Percentiles rank a stretch among this genome's conserved stretches.
These are phyloP conservation scores for Leuctra nigra DNA, from an alignment of 2,888 invertebrate species.

Conservation along the genomic window DNA sequence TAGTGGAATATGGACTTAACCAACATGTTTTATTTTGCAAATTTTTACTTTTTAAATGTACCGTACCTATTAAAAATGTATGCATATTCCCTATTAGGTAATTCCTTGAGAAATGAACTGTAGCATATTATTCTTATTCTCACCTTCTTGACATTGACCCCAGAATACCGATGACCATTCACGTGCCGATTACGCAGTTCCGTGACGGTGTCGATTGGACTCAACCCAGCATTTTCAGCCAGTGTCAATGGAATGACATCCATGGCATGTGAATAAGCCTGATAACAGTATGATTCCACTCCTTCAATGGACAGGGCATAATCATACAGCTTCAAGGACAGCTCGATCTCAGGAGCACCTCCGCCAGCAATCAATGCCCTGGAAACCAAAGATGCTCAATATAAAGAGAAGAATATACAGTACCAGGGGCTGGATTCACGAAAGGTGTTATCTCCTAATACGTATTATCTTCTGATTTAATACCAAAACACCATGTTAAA, in stretches of 20 bases:
- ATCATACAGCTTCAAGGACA: slow-evolving; percentile 76
- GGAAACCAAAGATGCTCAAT: slow-evolving; percentile 19
- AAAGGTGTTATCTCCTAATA: too few relatives aligned
- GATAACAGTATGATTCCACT: slow-evolving; percentile 84
- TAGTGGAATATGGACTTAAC: too few relatives aligned
- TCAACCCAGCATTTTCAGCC: slow-evolving; percentile 88
- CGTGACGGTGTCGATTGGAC: slow-evolving; percentile 92
- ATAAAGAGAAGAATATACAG: slow-evolving; percentile 2
- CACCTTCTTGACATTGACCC: slow-evolving; percentile 88
- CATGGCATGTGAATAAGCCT: slow-evolving; percentile 91
- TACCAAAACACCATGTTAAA: too few relatives aligned
- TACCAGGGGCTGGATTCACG: too few relatives aligned
- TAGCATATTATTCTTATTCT: too few relatives aligned
- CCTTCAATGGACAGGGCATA: slow-evolving; percentile 79
- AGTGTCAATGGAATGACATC: slow-evolving; percentile 90
- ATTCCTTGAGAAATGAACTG: too few relatives aligned
- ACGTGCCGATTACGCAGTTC: slow-evolving; percentile 93
- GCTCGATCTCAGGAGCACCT: slow-evolving; percentile 95
- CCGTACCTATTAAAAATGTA: too few relatives aligned
- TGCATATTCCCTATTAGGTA: too few relatives aligned
- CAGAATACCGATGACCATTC: slow-evolving; percentile 74
- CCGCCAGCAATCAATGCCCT: slow-evolving; percentile 90
- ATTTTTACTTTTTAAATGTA: too few relatives aligned
- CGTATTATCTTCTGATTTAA: too few relatives aligned
- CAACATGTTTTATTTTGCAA: too few relatives aligned